phyloP scores from a whole-genome alignment of 1,140 invertebrate genomes.

The Drosophila pruinosa region DNA sequence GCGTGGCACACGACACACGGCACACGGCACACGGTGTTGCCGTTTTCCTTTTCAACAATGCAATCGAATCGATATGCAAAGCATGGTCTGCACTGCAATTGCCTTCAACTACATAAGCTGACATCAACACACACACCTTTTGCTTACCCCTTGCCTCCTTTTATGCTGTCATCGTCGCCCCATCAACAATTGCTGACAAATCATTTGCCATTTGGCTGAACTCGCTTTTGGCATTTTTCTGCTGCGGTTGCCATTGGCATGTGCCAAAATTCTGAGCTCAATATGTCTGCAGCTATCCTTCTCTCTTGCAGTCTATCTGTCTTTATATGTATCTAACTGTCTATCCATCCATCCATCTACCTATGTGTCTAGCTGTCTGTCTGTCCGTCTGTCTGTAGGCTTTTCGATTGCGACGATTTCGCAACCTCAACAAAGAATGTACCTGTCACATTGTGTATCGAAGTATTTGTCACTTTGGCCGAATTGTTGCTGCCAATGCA shows the following conservation, averaged over 20 bases:
- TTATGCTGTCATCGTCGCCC: conserved; percentile 25
- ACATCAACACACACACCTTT: not conserved
- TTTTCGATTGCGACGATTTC: conserved; percentile 54
- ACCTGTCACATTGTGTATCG: conserved; percentile 73
- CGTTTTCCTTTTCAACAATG: conserved; percentile 13
- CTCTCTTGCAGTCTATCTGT: not conserved
- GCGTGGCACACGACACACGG: too few relatives aligned
- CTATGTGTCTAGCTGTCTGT: conserved; percentile 14
- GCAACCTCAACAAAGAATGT: conserved; percentile 65
- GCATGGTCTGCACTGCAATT: conserved; percentile 38
- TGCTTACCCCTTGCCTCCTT: not conserved
- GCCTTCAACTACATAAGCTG: conserved; percentile 13
- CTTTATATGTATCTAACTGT: conserved; percentile 4
- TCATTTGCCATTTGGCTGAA: conserved; percentile 75
- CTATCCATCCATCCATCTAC: conserved; percentile 20
- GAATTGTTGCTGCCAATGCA: conserved; percentile 70
- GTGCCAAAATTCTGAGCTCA: conserved; percentile 69
- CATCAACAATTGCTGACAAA: conserved; percentile 74
- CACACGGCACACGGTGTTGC: conserved; percentile 24
- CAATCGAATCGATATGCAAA: conserved; percentile 45
- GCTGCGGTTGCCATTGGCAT: conserved; percentile 75
- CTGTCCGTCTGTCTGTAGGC: conserved; percentile 32
- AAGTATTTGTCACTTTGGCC: conserved; percentile 72
- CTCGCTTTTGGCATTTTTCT: conserved; percentile 59
- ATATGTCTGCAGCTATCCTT: conserved; percentile 50